Evolutionary conservation across 2,113 vertebrate genomes (phyloP).

Genomic region (Lagenorhynchus albirostris): DNA sequence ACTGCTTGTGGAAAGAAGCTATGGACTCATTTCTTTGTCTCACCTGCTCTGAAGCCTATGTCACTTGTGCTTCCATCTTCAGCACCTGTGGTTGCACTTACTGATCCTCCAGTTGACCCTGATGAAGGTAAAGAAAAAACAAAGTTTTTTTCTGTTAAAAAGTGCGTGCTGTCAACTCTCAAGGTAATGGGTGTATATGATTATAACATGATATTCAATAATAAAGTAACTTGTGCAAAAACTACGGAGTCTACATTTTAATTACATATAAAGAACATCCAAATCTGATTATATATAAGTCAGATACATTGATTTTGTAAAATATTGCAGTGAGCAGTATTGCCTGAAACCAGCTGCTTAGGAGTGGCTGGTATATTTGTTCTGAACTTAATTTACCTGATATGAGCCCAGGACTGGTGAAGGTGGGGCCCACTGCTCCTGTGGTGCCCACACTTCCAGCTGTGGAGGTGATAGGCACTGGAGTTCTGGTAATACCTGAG

Average conservation of each 20-base stretch:
- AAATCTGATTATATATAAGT: not conserved
- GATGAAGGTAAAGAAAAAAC: not conserved
- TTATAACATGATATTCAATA: not conserved
- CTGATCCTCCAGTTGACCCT: not conserved
- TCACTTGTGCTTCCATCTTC: not conserved
- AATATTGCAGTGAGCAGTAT: not conserved
- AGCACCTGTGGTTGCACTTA: no score
- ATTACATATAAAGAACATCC: not conserved
- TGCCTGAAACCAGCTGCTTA: not conserved
- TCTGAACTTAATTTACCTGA: not conserved
- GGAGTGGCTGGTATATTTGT: not conserved
- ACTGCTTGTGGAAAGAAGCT: accelerated
- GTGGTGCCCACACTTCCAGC: not conserved
- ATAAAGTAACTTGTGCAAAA: not conserved
- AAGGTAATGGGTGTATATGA: not conserved
- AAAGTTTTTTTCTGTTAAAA: not conserved
- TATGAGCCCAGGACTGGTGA: not conserved
- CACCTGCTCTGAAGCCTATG: not conserved
- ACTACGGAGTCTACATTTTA: not conserved
- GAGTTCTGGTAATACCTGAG: not conserved
- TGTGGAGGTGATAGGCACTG: not conserved
- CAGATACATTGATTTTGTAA: not conserved
- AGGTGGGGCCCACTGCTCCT: not conserved
- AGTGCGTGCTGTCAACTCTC: accelerated
- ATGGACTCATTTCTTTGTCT: not conserved